phyloP scores from a whole-genome alignment of 1,140 invertebrate genomes.

The Drosophila malerkotliana region DNA sequence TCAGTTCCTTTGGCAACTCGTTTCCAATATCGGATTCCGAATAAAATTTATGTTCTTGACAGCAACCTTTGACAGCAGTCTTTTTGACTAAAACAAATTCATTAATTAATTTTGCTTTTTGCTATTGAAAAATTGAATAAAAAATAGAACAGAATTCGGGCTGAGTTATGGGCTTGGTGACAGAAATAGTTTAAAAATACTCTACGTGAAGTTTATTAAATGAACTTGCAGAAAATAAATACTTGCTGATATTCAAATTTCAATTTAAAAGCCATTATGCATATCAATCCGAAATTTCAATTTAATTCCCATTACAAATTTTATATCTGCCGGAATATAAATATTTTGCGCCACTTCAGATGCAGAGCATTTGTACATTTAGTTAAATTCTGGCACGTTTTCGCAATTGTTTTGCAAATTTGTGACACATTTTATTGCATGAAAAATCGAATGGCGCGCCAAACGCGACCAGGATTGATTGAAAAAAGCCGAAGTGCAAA shows the following conservation, averaged over 20 bases:
- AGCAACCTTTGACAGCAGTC: constrained; percentile 25
- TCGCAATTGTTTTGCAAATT: constrained; percentile 35
- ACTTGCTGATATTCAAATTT: neutral
- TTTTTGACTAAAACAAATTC: constrained; percentile 36
- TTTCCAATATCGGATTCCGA: constrained; percentile 11
- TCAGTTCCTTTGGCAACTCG: constrained; percentile 41
- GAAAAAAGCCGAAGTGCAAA: constrained; percentile 22
- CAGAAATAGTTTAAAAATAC: constrained; percentile 19
- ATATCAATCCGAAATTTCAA: constrained; percentile 8
- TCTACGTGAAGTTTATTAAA: neutral
- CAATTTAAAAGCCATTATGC: neutral
- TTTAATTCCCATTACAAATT: constrained; percentile 20
- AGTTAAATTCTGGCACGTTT: constrained; percentile 34
- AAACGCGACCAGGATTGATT: constrained; percentile 28
- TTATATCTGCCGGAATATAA: constrained; percentile 16
- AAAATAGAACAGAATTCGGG: constrained; percentile 18
- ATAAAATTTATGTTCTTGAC: constrained; percentile 24
- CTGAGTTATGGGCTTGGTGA: constrained; percentile 47
- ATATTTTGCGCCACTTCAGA: constrained; percentile 9
- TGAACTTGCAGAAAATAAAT: too few species aligned
- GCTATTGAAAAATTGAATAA: constrained; percentile 23
- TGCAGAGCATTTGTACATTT: constrained; percentile 21
- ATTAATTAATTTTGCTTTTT: constrained; percentile 30
- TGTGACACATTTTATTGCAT: constrained; percentile 33
- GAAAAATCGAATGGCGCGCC: constrained; percentile 33